Conservation (phyloP, 2,888 invertebrate species). For the Epsilonema sp. region DNA sequence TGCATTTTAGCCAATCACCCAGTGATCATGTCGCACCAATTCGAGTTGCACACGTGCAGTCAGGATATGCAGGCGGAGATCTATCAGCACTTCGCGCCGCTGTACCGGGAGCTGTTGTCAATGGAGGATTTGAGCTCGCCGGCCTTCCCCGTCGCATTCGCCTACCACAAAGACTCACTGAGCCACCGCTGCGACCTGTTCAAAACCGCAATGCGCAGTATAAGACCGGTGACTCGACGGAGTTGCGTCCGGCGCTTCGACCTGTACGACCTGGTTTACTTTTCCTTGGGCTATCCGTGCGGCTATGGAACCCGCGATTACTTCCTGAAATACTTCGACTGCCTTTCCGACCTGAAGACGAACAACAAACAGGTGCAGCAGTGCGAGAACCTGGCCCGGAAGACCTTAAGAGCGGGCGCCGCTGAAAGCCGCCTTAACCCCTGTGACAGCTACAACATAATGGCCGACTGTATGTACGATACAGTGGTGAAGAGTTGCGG, state of each 20-base stretch:
- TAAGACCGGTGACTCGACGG: background rate
- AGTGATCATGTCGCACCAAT: too few relatives aligned
- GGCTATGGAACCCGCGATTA: constrained; percentile 1
- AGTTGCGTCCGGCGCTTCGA: background rate
- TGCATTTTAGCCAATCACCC: too few relatives aligned
- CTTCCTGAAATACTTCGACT: background rate
- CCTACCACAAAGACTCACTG: background rate
- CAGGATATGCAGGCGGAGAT: background rate
- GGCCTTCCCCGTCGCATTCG: background rate
- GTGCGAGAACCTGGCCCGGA: constrained; percentile 1
- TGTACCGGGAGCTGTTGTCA: background rate
- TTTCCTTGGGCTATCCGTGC: constrained; percentile 6
- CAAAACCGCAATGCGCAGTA: background rate
- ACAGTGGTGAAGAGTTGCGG: constrained; percentile 29
- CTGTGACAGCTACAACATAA: constrained; percentile 7
- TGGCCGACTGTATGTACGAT: constrained; percentile 14
- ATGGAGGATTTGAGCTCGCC: background rate
- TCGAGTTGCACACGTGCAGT: background rate
- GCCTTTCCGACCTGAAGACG: too few relatives aligned
- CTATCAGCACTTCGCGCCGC: background rate
- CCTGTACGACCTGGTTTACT: constrained; percentile 1
- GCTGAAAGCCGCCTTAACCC: too few relatives aligned
- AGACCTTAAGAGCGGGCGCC: background rate
- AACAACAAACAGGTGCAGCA: background rate
- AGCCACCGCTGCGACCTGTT: background rate